phyloP scores from a whole-genome alignment of 2,797 vertebrate genomes.

The Spea hammondii region DNA sequence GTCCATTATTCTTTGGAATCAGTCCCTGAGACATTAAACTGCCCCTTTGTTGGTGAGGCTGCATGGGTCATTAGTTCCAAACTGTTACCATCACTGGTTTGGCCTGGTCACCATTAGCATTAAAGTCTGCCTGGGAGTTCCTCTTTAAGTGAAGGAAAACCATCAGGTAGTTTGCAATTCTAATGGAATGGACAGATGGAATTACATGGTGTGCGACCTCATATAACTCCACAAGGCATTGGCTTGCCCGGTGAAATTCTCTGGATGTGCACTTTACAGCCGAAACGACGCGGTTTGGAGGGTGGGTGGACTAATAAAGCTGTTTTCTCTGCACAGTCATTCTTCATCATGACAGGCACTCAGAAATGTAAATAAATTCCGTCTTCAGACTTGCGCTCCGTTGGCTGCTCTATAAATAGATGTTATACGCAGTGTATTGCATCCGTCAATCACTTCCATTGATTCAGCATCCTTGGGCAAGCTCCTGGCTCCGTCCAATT shows the following conservation, averaged over 20 bases:
- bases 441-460: constrained; percentile 53
- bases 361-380: constrained; percentile 60
- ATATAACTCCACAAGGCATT: neutral
- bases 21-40: no score
- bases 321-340: neutral
- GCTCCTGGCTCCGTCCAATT: neutral
- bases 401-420: constrained; percentile 60
- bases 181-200: neutral
- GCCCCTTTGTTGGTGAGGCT: no score
- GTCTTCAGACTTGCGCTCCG: constrained; percentile 56
- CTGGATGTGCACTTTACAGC: neutral
- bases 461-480: constrained; percentile 7
- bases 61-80: no score
- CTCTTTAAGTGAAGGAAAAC: no score
- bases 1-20: no score
- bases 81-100: no score
- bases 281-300: constrained; percentile 6
- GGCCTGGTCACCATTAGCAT: no score
- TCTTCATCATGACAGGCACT: constrained; percentile 29
- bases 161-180: no score
- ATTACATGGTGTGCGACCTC: neutral
- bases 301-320: constrained; percentile 9
- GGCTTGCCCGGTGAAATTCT: neutral
- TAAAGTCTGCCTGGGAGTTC: no score
- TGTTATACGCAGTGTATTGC: constrained; percentile 15